Base-by-base conservation (phyloP, 1,140 invertebrate species). In the Pseudomyrmex cubaensis region DNA sequence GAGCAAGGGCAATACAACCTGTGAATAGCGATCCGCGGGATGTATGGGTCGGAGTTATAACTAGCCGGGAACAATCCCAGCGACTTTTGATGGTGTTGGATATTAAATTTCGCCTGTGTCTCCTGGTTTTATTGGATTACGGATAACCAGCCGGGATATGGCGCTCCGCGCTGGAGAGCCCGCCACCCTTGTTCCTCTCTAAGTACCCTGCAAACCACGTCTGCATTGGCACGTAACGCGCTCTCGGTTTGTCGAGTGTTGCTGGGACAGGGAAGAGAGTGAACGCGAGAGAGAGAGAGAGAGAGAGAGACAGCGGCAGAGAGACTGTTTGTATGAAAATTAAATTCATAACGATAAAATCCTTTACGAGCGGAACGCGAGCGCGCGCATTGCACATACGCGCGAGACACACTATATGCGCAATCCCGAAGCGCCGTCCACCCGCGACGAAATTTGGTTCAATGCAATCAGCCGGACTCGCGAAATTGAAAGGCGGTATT, bases 81-180 rank as follows among this genome's bases (percentile, higher is more conserved):
- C 87, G 93, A 93, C 93, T 93, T 93, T 93, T 94, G 91, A 93
- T 93, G 92, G 90, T 92, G 90, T 89, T 92, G 92, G 93, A 94
- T 94, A 94, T 94, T 94, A 93, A 93, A 94, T 94, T 94, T 94
- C 90, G 91, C 90, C 89, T 89, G 88, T 90, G 90, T 91, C 90
- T 91, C 85, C 85, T 88, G 90, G 89, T 94, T 93, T 94, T 93
- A 94, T 94, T 94, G 92, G 93, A 94, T 94, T 94, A 94, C 90
- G 87, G 89, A 90, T 92, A 92, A 93, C 92, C 92, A 89, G 90
- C 85, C 91, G 88, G 90, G 91, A 70, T 85, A 89, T 76, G 78
- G 82, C 83, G 80, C 89, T 84, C 10, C 44, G 82, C 77, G 85
- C 90, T 91, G 88, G 87, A 90, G 90, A 85, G 89, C 85, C 76